Evolutionary conservation across 2,888 invertebrate species (phyloP), one percentile per base, ranked within the genome.

Genomic region (Spatulosminthurus flaviceps): DNA sequence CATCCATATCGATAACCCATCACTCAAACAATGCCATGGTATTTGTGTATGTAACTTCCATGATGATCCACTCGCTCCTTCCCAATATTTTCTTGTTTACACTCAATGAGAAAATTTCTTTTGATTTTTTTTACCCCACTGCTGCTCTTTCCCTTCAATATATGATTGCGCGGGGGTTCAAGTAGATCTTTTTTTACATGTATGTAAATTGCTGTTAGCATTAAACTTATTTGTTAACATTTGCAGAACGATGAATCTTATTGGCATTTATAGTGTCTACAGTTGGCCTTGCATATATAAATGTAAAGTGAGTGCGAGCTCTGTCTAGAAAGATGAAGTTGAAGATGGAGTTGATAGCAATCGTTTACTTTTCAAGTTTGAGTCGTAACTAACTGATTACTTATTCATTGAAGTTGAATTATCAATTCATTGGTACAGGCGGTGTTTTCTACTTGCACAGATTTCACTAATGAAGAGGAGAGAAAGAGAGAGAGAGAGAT

Each of bases 1-100:
- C 77, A 76, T 70, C 60, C 72, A 29, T 77, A 81, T 81, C 80
- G 81, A 81, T 81, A 74, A 72, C 77, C 81, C 81, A 81, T 82
- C 82, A 81, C 67, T 82, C 81, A 78, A 82, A 81, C 78, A 77
- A 76, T 81, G 76, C 77, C 43, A 73, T 69, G 66, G 74, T 77
- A 70, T 77, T 64, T 64, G 11, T 64, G 22, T 64, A 24, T 64
- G 5, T 64, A 22, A 19, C n/a, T 61, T n/a, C 1, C 24, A 26
- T 19, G 60, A 5, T 22, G 24, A 22, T 22, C 64, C 24, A 64
- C 26, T 64, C 64, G n/a, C n/a, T 64, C 24, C 7, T 64, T 64
- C 64, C 64, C 11, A 22, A 64, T 24, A 24, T 64, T 64, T 64
- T 2, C 64, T 64, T 64, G 64, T 64, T 64, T 22, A 64, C 9